Conservation (phyloP, 2,113 vertebrate genomes). For the Atractosteus spatula region DNA sequence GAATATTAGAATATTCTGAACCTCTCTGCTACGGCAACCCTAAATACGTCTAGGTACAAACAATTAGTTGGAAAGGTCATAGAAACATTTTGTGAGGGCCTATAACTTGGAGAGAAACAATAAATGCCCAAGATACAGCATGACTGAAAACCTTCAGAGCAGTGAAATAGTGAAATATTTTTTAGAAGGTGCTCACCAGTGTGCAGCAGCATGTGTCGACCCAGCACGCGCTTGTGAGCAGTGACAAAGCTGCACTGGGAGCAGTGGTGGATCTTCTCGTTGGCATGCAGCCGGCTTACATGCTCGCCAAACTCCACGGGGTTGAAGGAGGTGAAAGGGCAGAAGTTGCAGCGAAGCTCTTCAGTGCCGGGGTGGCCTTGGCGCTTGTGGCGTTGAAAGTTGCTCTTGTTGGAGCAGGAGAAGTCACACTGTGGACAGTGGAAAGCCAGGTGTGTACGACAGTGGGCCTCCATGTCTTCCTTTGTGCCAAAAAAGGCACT, state of each 20-base stretch:
- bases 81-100: too few relatives aligned
- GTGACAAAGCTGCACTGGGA: constrained; percentile 84
- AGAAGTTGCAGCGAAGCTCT: constrained; percentile 81
- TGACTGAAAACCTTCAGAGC: background rate
- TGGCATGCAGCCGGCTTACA: constrained; percentile 84
- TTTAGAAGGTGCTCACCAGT: constrained; percentile 67
- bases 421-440: constrained; percentile 92
- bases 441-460: constrained; percentile 85
- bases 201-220: constrained; percentile 86
- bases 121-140: too few relatives aligned
- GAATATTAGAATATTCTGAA: too few relatives aligned
- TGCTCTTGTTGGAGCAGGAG: constrained; percentile 87
- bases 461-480: constrained; percentile 82
- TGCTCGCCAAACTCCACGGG: constrained; percentile 88
- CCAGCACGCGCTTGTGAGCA: constrained; percentile 86
- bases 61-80: too few relatives aligned
- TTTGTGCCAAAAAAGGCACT: constrained; percentile 69
- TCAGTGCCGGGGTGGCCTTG: constrained; percentile 81
- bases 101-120: too few relatives aligned
- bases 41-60: too few relatives aligned
- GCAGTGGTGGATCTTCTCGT: constrained; percentile 90
- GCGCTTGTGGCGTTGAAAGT: constrained; percentile 84
- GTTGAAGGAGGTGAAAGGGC: constrained; percentile 85
- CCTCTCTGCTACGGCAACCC: too few relatives aligned
- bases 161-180: background rate